Conservation (phyloP, 2,113 vertebrate genomes). For the Okapia johnstoni region DNA sequence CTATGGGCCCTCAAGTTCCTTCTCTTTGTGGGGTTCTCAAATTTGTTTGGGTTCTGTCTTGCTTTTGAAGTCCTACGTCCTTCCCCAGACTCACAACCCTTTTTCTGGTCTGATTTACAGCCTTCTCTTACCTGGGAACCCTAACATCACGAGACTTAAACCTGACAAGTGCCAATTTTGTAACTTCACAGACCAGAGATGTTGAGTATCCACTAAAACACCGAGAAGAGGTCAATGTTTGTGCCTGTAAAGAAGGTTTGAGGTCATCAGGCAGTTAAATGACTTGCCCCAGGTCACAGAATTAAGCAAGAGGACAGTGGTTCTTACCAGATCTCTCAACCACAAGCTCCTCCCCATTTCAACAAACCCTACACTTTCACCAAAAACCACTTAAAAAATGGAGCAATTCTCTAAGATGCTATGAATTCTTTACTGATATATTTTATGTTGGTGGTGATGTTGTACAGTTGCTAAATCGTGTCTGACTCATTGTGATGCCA, state of each 20-base stretch:
- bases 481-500: not conserved
- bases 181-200: not conserved
- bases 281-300: not conserved
- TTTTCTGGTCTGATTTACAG: not conserved
- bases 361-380: not conserved
- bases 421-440: not conserved
- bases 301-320: not conserved
- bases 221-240: not conserved
- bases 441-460: not conserved
- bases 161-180: not conserved
- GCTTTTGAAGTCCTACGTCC: fast-evolving
- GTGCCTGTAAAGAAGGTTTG: not conserved
- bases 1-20: not conserved
- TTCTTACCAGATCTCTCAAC: too few relatives aligned
- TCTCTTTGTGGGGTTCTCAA: fast-evolving
- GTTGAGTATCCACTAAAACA: fast-evolving
- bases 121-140: not conserved
- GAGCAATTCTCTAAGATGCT: not conserved
- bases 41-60: fast-evolving
- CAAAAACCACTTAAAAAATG: not conserved
- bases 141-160: fast-evolving
- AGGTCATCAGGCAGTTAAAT: too few relatives aligned
- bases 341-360: not conserved
- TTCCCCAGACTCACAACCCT: not conserved
- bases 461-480: not conserved